A percentile compares a stretch with the other conserved stretches of the same genome.
Evolutionary conservation across 2,797 vertebrate genomes (phyloP).

Genomic region (Trematomus bernacchii): DNA sequence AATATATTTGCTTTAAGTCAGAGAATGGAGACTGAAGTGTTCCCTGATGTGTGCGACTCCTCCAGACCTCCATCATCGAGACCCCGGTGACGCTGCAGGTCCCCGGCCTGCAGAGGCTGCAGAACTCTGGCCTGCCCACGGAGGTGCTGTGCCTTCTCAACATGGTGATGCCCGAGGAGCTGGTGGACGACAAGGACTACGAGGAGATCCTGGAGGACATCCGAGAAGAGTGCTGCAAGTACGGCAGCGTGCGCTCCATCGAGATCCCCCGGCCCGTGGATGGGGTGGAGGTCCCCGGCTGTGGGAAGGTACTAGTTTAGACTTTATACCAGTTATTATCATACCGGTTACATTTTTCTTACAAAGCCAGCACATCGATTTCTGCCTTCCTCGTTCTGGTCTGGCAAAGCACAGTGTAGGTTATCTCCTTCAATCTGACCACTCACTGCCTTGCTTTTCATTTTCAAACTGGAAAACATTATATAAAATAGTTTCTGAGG

Average conservation of each 20-base stretch:
- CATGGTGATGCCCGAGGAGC: slow-evolving; percentile 87
- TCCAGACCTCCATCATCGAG: slow-evolving; percentile 79
- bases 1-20: no score
- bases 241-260: slow-evolving; percentile 83
- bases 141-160: slow-evolving; percentile 87
- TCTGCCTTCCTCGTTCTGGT: background rate
- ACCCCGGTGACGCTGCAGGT: slow-evolving; percentile 84
- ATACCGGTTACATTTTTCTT: background rate
- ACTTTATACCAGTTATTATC: no score
- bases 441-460: no score
- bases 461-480: background rate
- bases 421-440: no score
- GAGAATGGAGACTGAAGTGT: no score
- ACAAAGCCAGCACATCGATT: background rate
- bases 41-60: background rate
- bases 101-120: slow-evolving; percentile 82
- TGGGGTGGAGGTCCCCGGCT: slow-evolving; percentile 86
- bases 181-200: slow-evolving; percentile 87
- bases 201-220: slow-evolving; percentile 89
- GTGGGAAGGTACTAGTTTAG: slow-evolving; percentile 80
- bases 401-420: background rate
- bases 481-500: no score
- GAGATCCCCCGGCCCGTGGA: slow-evolving; percentile 85
- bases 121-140: slow-evolving; percentile 79
- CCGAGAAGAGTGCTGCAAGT: slow-evolving; percentile 87